These are phyloP conservation scores for Oryzias sinensis DNA, from an alignment of 2,797 vertebrate species.

Conservation along the genomic window DNA sequence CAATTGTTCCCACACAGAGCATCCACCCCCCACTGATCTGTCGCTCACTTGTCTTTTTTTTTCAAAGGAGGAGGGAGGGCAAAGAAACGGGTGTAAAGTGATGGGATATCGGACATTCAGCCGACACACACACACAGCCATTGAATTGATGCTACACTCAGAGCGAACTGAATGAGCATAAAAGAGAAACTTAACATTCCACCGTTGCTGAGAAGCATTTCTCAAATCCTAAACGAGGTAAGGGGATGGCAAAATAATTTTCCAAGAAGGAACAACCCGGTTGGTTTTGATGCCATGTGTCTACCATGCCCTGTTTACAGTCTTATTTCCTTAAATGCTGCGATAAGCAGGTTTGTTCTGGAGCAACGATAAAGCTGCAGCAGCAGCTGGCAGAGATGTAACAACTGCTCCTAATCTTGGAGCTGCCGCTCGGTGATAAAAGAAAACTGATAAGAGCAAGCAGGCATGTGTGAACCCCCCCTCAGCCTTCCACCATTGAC, in stretches of 20 bases:
- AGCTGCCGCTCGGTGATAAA: slow-evolving; percentile 23
- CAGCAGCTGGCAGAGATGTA: slow-evolving; percentile 24
- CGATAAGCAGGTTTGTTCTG: slow-evolving; percentile 46
- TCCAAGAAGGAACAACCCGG: background rate
- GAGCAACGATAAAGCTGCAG: slow-evolving; percentile 33
- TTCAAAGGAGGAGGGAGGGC: slow-evolving; percentile 46
- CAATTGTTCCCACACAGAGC: slow-evolving; percentile 93
- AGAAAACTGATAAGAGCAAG: slow-evolving; percentile 66
- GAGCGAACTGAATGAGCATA: slow-evolving; percentile 46
- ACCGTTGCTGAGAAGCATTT: slow-evolving; percentile 27
- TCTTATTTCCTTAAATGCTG: background rate
- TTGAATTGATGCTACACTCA: slow-evolving; percentile 45
- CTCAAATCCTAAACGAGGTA: slow-evolving; percentile 5
- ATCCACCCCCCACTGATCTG: slow-evolving; percentile 81
- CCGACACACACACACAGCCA: slow-evolving; percentile 31
- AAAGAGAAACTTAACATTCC: slow-evolving; percentile 54
- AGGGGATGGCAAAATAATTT: background rate
- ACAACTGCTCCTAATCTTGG: slow-evolving; percentile 31
- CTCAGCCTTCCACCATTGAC: background rate
- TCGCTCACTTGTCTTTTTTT: slow-evolving; percentile 81
- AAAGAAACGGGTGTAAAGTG: slow-evolving; percentile 67
- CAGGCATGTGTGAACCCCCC: slow-evolving; percentile 32
- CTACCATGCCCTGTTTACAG: background rate
- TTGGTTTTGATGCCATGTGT: background rate
- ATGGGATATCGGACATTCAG: slow-evolving; percentile 46